These are phyloP conservation scores for Metalampra italica DNA, from an alignment of 2,888 invertebrate species.

Conservation along the genomic window DNA sequence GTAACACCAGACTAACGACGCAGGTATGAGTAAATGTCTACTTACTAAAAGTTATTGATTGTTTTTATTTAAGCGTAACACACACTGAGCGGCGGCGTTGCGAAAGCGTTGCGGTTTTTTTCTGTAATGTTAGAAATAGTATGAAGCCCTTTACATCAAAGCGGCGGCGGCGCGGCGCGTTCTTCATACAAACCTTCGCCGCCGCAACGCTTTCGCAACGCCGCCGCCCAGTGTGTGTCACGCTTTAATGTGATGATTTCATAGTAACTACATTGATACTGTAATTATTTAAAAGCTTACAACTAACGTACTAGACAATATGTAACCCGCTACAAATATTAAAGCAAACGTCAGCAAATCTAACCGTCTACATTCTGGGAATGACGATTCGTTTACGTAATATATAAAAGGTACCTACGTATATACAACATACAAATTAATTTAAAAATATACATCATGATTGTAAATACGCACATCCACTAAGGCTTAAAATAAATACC, in stretches of 20 bases:
- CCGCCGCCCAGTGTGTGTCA: too few species aligned
- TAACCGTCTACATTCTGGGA: slow-evolving; percentile 58
- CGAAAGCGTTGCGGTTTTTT: too few species aligned
- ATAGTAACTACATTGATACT: slow-evolving; percentile 29
- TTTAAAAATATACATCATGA: slow-evolving; percentile 45
- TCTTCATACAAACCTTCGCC: too few species aligned
- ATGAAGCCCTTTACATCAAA: too few species aligned
- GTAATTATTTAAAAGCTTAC: slow-evolving; percentile 24
- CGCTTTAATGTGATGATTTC: neutral
- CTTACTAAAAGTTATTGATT: too few species aligned
- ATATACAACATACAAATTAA: slow-evolving; percentile 49
- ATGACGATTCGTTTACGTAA: slow-evolving; percentile 28
- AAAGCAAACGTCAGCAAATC: slow-evolving; percentile 40
- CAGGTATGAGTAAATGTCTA: too few species aligned
- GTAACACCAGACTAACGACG: too few species aligned
- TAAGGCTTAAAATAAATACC: neutral
- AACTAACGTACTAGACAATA: slow-evolving; percentile 26
- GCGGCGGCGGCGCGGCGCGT: too few species aligned
- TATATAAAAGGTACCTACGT: slow-evolving; percentile 40
- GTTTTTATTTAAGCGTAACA: too few species aligned
- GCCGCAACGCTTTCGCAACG: too few species aligned
- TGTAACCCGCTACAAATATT: slow-evolving; percentile 39
- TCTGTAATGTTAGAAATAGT: too few species aligned
- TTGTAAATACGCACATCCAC: slow-evolving; percentile 12
- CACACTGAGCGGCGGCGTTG: too few species aligned